Percentiles rank a stretch among this genome's conserved stretches.
phyloP scores from a whole-genome alignment of 1,140 invertebrate genomes.

The Chironomus striatipennis region DNA sequence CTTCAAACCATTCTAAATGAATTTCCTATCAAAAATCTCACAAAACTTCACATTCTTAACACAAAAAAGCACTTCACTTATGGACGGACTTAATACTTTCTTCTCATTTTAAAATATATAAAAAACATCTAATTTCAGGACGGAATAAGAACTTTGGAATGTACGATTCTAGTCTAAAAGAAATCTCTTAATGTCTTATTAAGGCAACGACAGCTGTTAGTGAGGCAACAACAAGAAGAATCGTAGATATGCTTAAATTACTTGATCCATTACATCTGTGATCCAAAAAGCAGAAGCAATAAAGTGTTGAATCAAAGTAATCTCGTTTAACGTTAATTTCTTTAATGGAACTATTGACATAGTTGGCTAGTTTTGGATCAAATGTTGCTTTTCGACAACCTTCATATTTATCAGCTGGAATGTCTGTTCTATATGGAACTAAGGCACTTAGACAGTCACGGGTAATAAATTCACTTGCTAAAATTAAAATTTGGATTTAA shows the following conservation, averaged over 20 bases:
- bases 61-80: no score
- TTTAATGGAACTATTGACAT: slow-evolving; percentile 78
- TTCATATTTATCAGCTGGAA: slow-evolving; percentile 87
- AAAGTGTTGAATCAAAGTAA: slow-evolving; percentile 74
- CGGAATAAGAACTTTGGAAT: background rate
- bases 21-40: no score
- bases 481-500: slow-evolving; percentile 33
- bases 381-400: slow-evolving; percentile 72
- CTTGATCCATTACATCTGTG: slow-evolving; percentile 67
- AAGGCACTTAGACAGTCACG: slow-evolving; percentile 78
- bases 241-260: slow-evolving; percentile 30
- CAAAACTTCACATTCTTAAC: no score
- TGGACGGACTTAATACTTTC: no score
- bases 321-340: slow-evolving; percentile 78
- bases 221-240: background rate
- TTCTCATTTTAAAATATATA: no score
- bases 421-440: slow-evolving; percentile 65
- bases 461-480: slow-evolving; percentile 70
- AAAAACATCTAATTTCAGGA: no score
- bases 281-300: slow-evolving; percentile 87
- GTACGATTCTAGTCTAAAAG: background rate
- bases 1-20: no score
- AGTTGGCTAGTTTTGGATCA: slow-evolving; percentile 71
- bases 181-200: background rate
- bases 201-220: background rate